Base-by-base conservation (phyloP, 2,888 invertebrate genomes). In the Heliconius charithonia region DNA sequence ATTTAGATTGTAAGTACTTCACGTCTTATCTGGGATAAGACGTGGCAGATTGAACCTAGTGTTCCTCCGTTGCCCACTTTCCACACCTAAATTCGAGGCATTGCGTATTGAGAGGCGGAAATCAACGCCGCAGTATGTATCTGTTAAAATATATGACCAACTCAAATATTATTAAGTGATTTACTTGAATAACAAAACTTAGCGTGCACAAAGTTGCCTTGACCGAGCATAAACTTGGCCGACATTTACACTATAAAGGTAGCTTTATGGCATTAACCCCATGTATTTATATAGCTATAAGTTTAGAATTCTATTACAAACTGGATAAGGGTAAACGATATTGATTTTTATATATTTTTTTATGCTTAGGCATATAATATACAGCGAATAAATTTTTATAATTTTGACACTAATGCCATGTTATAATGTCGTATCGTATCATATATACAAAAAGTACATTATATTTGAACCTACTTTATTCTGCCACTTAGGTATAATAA, bases 151-250 rank as follows among this genome's bases (percentile, higher is more conserved):
- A n/a, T 67, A 25, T 12, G 25, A 1, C 16, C 16, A 41, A 69
- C 7, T 32, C 29, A 29, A 65, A 22, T 32, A 32, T 66, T 29
- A 66, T 22, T 22, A 3, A 66, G 3, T 25, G 13, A 22, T 29
- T 32, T 19, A 32, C 29, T 51, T 19, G n/a, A 45, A 56, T 22
- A 56, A 51, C 4, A 41, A 25, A 37, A 73, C 25, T 73, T 62
- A 62, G 12, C 56, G 62, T 59, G 59, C 62, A 41, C 22, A 32
- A 75, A 67, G 62, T 70, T 76, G 63, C 76, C 70, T 70, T 76
- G 76, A 76, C 70, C 63, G 70, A 25, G 16, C 62, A 76, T 76
- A 76, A 76, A 76, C 62, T 76, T 76, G 59, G 62, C 62, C 63
- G 70, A 70, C 29, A 76, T 76, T 76, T 76, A 59, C 70, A 22